Evolutionary conservation across 2,888 invertebrate species (phyloP).

Genomic region (Cephus pulcher): DNA sequence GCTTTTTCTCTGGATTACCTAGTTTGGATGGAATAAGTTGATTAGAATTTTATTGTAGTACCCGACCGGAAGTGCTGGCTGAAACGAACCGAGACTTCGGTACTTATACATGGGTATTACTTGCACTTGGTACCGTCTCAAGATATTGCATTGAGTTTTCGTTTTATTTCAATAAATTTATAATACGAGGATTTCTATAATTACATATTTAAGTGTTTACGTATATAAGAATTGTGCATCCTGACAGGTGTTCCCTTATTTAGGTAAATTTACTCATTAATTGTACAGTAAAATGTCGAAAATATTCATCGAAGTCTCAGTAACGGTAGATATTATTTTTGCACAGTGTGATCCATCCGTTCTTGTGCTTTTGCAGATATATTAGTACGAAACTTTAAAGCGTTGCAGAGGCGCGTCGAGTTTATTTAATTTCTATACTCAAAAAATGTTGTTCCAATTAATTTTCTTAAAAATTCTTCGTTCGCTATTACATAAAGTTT

Average conservation of each 20-base stretch:
- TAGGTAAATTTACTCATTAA: background rate
- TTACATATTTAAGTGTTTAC: too few species aligned
- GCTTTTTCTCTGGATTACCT: slow-evolving; percentile 17
- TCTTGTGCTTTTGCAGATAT: background rate
- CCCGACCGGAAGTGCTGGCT: background rate
- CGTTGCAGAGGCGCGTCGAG: background rate
- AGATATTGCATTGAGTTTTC: background rate
- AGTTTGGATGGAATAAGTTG: slow-evolving; percentile 1
- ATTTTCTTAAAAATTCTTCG: background rate
- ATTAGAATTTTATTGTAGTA: background rate
- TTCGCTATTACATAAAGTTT: background rate
- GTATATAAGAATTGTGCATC: background rate
- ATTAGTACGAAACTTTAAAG: background rate
- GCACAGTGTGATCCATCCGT: background rate
- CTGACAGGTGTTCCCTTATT: background rate
- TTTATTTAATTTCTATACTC: background rate
- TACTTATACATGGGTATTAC: background rate
- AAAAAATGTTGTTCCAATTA: background rate
- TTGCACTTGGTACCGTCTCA: background rate
- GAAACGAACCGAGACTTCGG: background rate
- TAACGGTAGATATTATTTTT: background rate
- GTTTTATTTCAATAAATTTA: background rate
- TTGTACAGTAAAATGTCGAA: background rate
- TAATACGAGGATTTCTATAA: background rate
- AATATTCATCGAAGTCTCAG: background rate